A percentile compares a stretch with the other conserved stretches of the same genome.
Conservation (phyloP, 2,888 invertebrate species). For the Caenorhabditis becei region DNA sequence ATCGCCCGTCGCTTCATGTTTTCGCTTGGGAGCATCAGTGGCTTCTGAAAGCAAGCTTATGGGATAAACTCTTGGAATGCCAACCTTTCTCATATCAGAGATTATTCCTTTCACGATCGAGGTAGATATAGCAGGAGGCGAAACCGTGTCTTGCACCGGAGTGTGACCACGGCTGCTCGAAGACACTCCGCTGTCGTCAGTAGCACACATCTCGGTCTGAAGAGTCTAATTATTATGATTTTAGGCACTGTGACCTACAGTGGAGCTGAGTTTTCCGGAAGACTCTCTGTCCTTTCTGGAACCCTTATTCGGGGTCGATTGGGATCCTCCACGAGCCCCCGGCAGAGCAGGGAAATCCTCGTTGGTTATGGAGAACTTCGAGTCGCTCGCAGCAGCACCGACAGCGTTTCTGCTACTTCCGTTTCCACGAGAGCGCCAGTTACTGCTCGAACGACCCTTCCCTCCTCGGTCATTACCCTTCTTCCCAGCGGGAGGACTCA, state of each 20-base stretch:
- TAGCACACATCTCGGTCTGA: constrained; percentile 21
- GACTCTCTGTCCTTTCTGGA: constrained; percentile 19
- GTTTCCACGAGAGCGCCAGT: constrained; percentile 41
- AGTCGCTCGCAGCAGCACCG: constrained; percentile 6
- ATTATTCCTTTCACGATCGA: constrained; percentile 15
- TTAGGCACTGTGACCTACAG: neutral
- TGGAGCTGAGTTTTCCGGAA: neutral
- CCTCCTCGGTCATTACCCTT: constrained; percentile 3
- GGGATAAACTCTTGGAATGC: neutral
- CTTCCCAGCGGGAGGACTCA: constrained; percentile 17
- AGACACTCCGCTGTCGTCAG: constrained; percentile 47
- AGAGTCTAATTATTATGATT: neutral
- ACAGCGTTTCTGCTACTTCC: constrained; percentile 19
- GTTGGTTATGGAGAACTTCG: constrained; percentile 52
- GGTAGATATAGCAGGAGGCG: neutral
- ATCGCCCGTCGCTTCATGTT: constrained; percentile 10
- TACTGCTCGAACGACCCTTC: constrained; percentile 31
- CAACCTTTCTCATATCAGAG: neutral
- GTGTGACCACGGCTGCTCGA: constrained; percentile 46
- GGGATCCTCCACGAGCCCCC: constrained; percentile 18
- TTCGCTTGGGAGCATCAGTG: neutral
- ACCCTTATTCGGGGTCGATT: constrained; percentile 25
- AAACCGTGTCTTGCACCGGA: neutral
- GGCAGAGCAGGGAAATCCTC: constrained; percentile 59
- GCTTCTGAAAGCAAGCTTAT: constrained; percentile 4